Evolutionary conservation across 1,140 invertebrate genomes (phyloP), one percentile per base, ranked within the genome.

Genomic region (Drosophila oshimai): DNA sequence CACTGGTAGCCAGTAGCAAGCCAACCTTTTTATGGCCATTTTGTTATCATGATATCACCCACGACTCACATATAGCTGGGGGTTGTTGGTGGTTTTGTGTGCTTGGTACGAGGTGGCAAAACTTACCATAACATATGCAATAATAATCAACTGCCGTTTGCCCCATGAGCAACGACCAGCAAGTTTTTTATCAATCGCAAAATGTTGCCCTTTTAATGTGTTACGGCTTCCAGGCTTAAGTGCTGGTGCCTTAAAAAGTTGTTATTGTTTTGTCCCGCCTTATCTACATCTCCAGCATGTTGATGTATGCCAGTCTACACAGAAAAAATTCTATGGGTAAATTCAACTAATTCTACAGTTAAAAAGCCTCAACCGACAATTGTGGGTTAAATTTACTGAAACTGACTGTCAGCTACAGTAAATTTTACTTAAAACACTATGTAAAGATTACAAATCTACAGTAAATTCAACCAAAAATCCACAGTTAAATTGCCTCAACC

Each of bases 81-180:
- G 13, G 45, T 24, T 24, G 18, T 46, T 18, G 33, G 20, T 37
- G 31, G 33, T 20, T 29, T 33, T 24, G 26, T 20, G 55, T 58
- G 28, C 58, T 64, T 20, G 64, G 26, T 18, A 49, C 39, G 45
- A 51, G 65, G 31, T 55, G 71, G 37, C 33, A 64, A 76, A 55
- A 60, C 57, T 74, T 77, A 64, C 83, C 73, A 83, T 76, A 70
- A 70, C 73, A 81, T 81, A 69, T 77, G 69, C 69, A 77, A 73
- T 83, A 83, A 81, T 77, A 81, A 81, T 83, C 72, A 50, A 58
- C 61, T 34, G 61, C 33, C 36, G 58, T 45, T 46, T 45, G 72
- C 28, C 45, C 39, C 42, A n/a, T 20, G 20, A 28, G 65, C 53
- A 7, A 22, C 22, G 28, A 46, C 58, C 37, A 20, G n/a, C 53